Percentiles rank a stretch among this genome's conserved stretches.
Conservation (phyloP, 1,140 invertebrate genomes). For the Hyles euphorbiae region DNA sequence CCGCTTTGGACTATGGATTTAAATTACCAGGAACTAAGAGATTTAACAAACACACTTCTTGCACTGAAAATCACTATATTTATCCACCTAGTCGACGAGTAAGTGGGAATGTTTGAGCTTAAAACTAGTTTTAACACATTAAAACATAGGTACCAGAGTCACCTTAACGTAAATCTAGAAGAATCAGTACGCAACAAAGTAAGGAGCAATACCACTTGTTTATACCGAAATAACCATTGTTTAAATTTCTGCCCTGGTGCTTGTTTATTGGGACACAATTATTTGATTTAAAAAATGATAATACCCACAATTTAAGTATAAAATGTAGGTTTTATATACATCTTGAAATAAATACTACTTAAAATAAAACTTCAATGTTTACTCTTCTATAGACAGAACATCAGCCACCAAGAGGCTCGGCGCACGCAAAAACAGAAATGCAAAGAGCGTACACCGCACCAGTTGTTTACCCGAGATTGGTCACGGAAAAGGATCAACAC, state of each 20-base stretch:
- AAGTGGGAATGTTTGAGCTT: constrained; percentile 12
- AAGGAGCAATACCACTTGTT: too few relatives aligned
- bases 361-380: too few relatives aligned
- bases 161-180: too few relatives aligned
- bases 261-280: too few relatives aligned
- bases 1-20: constrained; percentile 34
- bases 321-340: too few relatives aligned
- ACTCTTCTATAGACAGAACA: constrained; percentile 24
- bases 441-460: constrained; percentile 32
- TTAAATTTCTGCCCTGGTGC: too few relatives aligned
- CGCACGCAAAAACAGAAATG: constrained; percentile 45
- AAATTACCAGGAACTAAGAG: constrained; percentile 42
- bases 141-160: too few relatives aligned
- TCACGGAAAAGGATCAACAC: constrained; percentile 51
- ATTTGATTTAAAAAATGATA: too few relatives aligned
- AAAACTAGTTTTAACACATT: background rate
- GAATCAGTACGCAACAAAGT: too few relatives aligned
- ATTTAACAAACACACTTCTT: constrained; percentile 50
- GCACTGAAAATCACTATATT: constrained; percentile 43
- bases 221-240: too few relatives aligned
- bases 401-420: constrained; percentile 26
- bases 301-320: too few relatives aligned
- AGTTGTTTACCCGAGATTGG: constrained; percentile 25
- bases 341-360: too few relatives aligned
- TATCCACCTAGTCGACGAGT: constrained; percentile 47